Evolutionary conservation across 2,888 invertebrate genomes (phyloP).

Genomic region (Prostheceraeus crozeri): DNA sequence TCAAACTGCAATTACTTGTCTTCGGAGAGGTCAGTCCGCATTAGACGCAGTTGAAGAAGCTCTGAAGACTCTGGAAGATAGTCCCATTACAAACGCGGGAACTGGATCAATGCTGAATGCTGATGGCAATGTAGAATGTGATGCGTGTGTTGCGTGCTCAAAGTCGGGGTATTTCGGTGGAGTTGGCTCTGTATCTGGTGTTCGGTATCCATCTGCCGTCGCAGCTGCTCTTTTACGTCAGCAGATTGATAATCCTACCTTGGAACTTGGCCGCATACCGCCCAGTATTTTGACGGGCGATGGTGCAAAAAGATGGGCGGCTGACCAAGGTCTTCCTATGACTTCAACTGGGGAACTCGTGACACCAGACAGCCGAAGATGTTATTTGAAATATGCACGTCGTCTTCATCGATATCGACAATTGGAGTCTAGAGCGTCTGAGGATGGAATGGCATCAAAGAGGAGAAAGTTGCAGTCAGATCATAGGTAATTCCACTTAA

Average conservation of each 20-base stretch:
- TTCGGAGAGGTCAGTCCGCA: constrained; percentile 1
- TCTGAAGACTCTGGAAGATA: constrained; percentile 63
- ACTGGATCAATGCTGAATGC: constrained; percentile 84
- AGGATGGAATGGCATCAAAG: too few relatives aligned
- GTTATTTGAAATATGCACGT: constrained; percentile 10
- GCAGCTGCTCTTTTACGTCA: constrained; percentile 68
- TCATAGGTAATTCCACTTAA: too few relatives aligned
- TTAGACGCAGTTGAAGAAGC: constrained; percentile 26
- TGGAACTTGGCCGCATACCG: constrained; percentile 73
- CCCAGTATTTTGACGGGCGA: constrained; percentile 77
- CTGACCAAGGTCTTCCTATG: background rate
- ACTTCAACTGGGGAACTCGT: background rate
- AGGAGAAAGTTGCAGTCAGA: too few relatives aligned
- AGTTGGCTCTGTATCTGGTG: constrained; percentile 67
- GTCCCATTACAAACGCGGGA: constrained; percentile 80
- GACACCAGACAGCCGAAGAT: background rate
- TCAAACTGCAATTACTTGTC: background rate
- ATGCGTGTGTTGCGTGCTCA: constrained; percentile 91
- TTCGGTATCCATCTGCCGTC: constrained; percentile 56
- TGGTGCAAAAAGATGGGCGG: constrained; percentile 77
- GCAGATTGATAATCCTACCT: constrained; percentile 63
- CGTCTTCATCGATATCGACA: too few relatives aligned
- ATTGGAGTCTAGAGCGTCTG: too few relatives aligned
- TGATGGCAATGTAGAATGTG: constrained; percentile 83
- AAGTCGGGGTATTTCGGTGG: constrained; percentile 73